These are phyloP conservation scores for Agonopterix alstromeriana DNA, from an alignment of 2,888 invertebrate species.

Conservation along the genomic window DNA sequence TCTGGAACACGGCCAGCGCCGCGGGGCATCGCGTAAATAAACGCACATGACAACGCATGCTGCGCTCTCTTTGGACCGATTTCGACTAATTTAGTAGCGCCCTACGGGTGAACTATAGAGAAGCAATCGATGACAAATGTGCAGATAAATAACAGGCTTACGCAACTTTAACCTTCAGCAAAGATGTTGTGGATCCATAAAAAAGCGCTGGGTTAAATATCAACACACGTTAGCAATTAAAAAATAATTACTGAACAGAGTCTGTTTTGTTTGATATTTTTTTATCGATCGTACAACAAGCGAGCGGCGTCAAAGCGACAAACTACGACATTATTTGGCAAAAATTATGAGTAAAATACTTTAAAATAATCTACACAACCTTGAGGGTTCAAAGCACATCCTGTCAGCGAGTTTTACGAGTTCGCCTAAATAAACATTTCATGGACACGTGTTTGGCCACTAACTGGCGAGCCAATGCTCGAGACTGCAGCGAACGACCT, in stretches of 20 bases:
- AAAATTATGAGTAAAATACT: constrained; percentile 17
- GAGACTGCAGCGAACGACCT: constrained; percentile 19
- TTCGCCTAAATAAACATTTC: constrained; percentile 70
- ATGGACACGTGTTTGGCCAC: constrained; percentile 57
- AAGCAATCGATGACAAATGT: neutral
- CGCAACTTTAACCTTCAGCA: no score
- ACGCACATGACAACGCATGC: constrained; percentile 51
- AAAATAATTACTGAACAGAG: no score
- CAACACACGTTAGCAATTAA: no score
- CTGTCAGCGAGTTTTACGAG: constrained; percentile 64
- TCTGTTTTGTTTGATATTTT: neutral
- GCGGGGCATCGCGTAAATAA: constrained; percentile 63
- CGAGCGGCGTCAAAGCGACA: neutral
- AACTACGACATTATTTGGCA: constrained; percentile 13
- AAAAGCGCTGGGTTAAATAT: no score
- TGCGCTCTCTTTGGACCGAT: constrained; percentile 32
- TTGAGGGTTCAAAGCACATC: constrained; percentile 70
- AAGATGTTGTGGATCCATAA: no score
- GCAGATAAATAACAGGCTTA: neutral
- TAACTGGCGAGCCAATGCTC: constrained; percentile 38
- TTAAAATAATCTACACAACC: constrained; percentile 57
- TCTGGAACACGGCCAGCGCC: constrained; percentile 60
- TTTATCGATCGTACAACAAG: constrained; percentile 4
- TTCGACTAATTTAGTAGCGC: constrained; percentile 46
- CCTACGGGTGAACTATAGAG: constrained; percentile 22